These are phyloP conservation scores for Pangasius sanitwongsei DNA, from an alignment of 2,797 vertebrate species.

Conservation along the genomic window DNA sequence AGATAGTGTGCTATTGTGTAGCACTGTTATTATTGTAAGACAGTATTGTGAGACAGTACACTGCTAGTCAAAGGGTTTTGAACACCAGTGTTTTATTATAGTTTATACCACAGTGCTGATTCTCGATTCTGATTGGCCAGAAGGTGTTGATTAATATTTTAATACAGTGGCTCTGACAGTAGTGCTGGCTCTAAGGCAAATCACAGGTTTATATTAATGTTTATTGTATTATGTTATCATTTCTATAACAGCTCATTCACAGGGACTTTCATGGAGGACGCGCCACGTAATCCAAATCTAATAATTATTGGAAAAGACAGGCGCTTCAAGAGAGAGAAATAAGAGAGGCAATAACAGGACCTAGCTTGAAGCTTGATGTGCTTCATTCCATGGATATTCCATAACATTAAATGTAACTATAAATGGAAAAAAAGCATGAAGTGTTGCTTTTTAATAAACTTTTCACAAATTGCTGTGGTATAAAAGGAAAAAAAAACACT, in stretches of 20 bases:
- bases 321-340: not conserved
- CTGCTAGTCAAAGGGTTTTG: not conserved
- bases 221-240: not conserved
- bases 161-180: not conserved
- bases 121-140: not conserved
- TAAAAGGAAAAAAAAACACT: not conserved
- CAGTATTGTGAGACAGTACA: not conserved
- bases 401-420: not conserved
- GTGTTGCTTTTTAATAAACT: not conserved
- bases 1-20: too few species aligned
- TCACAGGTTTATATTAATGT: not conserved
- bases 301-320: not conserved
- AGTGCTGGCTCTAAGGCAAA: not conserved
- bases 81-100: not conserved
- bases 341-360: not conserved
- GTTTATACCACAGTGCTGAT: not conserved
- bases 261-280: not conserved
- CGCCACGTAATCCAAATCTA: not conserved
- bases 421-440: not conserved
- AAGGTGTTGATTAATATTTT: not conserved
- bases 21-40: too few species aligned
- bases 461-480: not conserved
- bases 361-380: not conserved
- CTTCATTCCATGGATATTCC: not conserved
- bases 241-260: not conserved